phyloP scores from a whole-genome alignment of 2,113 vertebrate genomes.

The Panthera tigris region DNA sequence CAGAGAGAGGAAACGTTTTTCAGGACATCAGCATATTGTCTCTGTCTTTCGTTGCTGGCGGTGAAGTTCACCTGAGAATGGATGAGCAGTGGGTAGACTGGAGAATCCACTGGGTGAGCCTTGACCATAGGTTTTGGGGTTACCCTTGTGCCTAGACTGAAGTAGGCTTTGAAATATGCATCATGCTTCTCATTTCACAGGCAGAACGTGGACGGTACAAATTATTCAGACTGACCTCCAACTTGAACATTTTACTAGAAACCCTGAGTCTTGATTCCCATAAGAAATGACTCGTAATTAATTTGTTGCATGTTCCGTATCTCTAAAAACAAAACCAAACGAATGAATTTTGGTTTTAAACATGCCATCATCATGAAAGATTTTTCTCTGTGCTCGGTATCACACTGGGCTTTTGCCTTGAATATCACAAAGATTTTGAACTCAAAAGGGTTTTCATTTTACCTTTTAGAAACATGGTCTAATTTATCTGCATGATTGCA shows the following conservation, averaged over 20 bases:
- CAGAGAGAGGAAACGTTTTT: not conserved
- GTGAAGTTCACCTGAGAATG: not conserved
- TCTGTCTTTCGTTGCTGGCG: not conserved
- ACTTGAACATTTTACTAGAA: slow-evolving; percentile 38
- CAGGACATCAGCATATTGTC: not conserved
- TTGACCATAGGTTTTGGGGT: not conserved
- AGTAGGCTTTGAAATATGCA: not conserved
- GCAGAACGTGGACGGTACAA: not conserved
- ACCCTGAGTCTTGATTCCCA: not conserved
- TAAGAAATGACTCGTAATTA: slow-evolving; percentile 49
- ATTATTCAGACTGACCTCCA: not conserved
- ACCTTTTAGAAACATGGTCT: slow-evolving; percentile 75
- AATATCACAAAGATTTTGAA: slow-evolving; percentile 67
- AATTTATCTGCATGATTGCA: slow-evolving; percentile 71
- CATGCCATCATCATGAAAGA: not conserved
- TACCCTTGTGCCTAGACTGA: not conserved
- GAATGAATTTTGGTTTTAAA: slow-evolving; percentile 55
- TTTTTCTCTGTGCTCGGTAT: slow-evolving; percentile 69
- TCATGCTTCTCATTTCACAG: not conserved
- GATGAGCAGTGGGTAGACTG: not conserved
- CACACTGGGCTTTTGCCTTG: slow-evolving; percentile 61
- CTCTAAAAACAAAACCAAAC: not conserved
- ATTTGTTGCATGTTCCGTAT: not conserved
- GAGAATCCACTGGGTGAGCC: not conserved
- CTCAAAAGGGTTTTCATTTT: slow-evolving; percentile 73